Evolutionary conservation across 2,113 vertebrate species (phyloP).

Genomic region (Rhodinocichla rosea): DNA sequence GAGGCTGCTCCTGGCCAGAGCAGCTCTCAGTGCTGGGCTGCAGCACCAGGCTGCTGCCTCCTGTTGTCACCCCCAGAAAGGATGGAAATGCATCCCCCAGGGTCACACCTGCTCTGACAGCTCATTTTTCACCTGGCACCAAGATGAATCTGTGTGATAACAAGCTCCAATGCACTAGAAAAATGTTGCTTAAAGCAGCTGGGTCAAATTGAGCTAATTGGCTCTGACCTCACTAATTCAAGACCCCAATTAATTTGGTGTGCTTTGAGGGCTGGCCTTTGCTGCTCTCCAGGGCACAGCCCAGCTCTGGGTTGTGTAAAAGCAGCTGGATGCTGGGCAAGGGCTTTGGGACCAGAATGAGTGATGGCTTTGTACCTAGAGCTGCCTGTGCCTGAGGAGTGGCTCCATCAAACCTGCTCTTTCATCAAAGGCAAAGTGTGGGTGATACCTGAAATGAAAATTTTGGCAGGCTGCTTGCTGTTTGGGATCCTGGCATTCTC

Average conservation of each 20-base stretch:
- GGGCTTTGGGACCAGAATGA: background rate
- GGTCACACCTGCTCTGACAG: background rate
- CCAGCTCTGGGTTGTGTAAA: background rate
- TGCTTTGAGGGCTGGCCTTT: background rate
- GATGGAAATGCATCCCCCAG: background rate
- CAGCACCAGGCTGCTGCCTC: background rate
- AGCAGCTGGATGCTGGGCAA: background rate
- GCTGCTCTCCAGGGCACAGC: background rate
- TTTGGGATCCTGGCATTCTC: background rate
- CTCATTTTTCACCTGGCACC: background rate
- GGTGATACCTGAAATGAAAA: background rate
- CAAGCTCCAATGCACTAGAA: background rate
- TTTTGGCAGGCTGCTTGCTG: background rate
- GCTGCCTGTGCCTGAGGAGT: background rate
- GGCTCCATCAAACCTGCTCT: background rate
- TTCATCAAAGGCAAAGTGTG: background rate
- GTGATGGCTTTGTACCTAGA: background rate
- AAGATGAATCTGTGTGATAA: background rate
- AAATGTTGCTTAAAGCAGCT: background rate
- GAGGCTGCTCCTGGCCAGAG: background rate
- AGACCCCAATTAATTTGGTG: background rate
- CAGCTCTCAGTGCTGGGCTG: background rate
- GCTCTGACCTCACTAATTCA: background rate
- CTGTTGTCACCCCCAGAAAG: background rate
- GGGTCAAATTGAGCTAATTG: background rate